Conservation (phyloP, 2,888 invertebrate species). For the Eristalis intricaria region DNA sequence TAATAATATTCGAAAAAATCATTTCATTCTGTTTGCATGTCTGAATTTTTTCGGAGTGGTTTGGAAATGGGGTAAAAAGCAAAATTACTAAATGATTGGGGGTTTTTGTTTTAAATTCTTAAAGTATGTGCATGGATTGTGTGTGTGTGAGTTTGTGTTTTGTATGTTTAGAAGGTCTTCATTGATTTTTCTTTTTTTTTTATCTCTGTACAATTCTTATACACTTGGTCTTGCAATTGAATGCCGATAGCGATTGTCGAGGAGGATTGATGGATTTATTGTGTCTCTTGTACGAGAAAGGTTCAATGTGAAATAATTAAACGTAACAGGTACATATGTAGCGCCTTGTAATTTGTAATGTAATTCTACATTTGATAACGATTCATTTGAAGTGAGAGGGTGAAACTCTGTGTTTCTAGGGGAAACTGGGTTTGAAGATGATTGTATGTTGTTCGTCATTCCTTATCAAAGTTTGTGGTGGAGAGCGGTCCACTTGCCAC, state of each 20-base stretch:
- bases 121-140: slow-evolving; percentile 41
- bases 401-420: no score
- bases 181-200: background rate
- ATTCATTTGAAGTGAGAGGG: background rate
- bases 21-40: background rate
- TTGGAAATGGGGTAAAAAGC: slow-evolving; percentile 11
- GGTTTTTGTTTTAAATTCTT: background rate
- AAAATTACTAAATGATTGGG: background rate
- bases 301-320: slow-evolving; percentile 15
- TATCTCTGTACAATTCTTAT: slow-evolving; percentile 22
- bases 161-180: background rate
- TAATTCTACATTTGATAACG: background rate
- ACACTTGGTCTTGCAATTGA: slow-evolving; percentile 43
- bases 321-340: slow-evolving; percentile 68
- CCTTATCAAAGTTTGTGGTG: background rate
- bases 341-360: slow-evolving; percentile 39
- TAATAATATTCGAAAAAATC: slow-evolving; percentile 76
- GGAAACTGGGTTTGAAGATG: no score
- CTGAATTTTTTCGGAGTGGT: slow-evolving; percentile 23
- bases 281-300: background rate
- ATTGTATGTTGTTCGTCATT: background rate
- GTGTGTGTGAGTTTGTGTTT: background rate
- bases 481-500: background rate
- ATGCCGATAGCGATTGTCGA: slow-evolving; percentile 7
- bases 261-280: slow-evolving; percentile 16